Percentiles rank a stretch among this genome's conserved stretches.
Evolutionary conservation across 2,888 invertebrate species (phyloP).

Genomic region (Argynnis bischoffii): DNA sequence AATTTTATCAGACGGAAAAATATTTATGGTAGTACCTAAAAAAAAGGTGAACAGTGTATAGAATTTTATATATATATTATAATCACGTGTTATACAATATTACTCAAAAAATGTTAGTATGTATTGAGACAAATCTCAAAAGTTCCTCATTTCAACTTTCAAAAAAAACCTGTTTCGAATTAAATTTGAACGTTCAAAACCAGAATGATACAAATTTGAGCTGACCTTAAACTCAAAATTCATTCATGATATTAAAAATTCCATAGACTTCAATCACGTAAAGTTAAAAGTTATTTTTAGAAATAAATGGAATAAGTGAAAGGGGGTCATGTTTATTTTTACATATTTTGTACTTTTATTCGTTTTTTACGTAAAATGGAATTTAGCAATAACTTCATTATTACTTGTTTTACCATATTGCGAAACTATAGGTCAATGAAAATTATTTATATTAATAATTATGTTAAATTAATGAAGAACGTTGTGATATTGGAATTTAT

Average conservation of each 20-base stretch:
- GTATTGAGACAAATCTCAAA: slow-evolving; percentile 1
- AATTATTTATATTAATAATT: no score
- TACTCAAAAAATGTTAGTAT: not conserved
- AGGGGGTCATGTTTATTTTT: no score
- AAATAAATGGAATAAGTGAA: slow-evolving; percentile 1
- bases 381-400: slow-evolving; percentile 1
- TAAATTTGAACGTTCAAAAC: slow-evolving; percentile 9
- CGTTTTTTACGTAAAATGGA: not conserved
- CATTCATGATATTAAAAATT: slow-evolving; percentile 20
- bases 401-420: not conserved
- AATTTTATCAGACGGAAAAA: no score
- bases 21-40: no score
- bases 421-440: no score
- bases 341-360: no score
- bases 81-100: slow-evolving; percentile 1
- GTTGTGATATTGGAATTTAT: no score
- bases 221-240: slow-evolving; percentile 25
- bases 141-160: slow-evolving; percentile 2
- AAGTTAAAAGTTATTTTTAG: slow-evolving; percentile 17
- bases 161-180: slow-evolving; percentile 15
- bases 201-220: slow-evolving; percentile 5
- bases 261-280: slow-evolving; percentile 4
- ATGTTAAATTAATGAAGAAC: no score
- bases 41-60: no score
- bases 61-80: not conserved